A percentile compares a stretch with the other conserved stretches of the same genome.
These are phyloP conservation scores for Drosophila algonquin DNA, from an alignment of 2,888 invertebrate genomes.

Conservation along the genomic window DNA sequence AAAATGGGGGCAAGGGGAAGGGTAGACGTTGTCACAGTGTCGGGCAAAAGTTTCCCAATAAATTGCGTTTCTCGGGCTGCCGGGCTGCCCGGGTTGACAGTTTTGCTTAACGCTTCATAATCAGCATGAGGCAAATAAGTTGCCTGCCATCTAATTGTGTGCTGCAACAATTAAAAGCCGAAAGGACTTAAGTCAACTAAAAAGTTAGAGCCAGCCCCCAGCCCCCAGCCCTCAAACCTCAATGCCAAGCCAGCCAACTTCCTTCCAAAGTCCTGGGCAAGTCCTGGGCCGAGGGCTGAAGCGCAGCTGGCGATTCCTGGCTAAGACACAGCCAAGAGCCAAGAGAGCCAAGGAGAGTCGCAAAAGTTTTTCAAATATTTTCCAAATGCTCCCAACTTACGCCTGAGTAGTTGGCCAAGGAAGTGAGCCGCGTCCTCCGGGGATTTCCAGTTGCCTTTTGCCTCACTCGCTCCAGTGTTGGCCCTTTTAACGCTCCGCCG, in stretches of 20 bases:
- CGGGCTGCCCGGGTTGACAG: constrained; percentile 83
- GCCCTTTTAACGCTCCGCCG: constrained; percentile 82
- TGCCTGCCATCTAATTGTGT: constrained; percentile 79
- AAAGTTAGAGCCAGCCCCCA: constrained; percentile 16
- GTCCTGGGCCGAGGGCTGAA: constrained; percentile 1
- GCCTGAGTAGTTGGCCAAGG: constrained; percentile 63
- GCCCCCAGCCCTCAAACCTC: constrained; percentile 1
- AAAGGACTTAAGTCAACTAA: constrained; percentile 51
- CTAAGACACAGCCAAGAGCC: not conserved
- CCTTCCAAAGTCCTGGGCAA: not conserved
- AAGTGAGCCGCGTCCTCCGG: constrained; percentile 31
- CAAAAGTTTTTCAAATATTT: constrained; percentile 55
- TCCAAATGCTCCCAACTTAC: constrained; percentile 43
- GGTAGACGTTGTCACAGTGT: constrained; percentile 24
- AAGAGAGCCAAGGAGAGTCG: not conserved
- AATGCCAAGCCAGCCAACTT: not conserved
- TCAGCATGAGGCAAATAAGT: constrained; percentile 82
- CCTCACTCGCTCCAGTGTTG: not conserved
- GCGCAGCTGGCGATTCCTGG: constrained; percentile 52
- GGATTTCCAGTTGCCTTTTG: constrained; percentile 35
- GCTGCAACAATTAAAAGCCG: constrained; percentile 68
- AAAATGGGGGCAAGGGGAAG: not conserved
- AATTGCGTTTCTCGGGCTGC: constrained; percentile 76
- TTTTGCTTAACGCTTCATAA: constrained; percentile 84
- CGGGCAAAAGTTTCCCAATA: constrained; percentile 79